Evolutionary conservation across 2,113 vertebrate genomes (phyloP).

Genomic region (Osmerus mordax): DNA sequence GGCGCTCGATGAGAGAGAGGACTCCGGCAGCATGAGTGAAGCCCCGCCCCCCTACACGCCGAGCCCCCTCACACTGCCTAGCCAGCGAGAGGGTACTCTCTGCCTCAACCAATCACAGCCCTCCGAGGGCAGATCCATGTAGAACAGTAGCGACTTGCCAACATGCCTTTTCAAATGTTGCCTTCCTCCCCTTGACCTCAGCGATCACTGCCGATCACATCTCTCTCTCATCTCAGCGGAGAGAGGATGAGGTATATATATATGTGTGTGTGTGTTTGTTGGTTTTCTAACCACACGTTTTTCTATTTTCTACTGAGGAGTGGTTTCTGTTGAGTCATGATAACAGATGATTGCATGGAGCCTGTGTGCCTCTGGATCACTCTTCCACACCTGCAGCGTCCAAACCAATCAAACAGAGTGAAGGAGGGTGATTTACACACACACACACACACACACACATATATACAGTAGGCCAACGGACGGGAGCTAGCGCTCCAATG

Average conservation of each 20-base stretch:
- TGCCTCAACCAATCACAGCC: slow-evolving; percentile 39
- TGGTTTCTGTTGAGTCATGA: slow-evolving; percentile 31
- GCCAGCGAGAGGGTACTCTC: slow-evolving; percentile 20
- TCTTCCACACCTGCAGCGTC: not conserved
- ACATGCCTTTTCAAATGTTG: slow-evolving; percentile 63
- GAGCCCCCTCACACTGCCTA: slow-evolving; percentile 29
- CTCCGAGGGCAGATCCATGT: slow-evolving; percentile 48
- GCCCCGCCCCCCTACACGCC: slow-evolving; percentile 78
- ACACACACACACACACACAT: no score
- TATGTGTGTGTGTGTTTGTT: slow-evolving; percentile 29
- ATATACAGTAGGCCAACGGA: not conserved
- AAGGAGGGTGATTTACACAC: not conserved
- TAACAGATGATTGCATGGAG: slow-evolving; percentile 46
- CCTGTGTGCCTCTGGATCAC: slow-evolving; percentile 50
- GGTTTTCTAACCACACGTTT: slow-evolving; percentile 31
- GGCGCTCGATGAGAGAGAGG: slow-evolving; percentile 59
- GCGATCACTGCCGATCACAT: slow-evolving; percentile 58
- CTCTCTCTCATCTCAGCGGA: slow-evolving; percentile 42
- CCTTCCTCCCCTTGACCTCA: slow-evolving; percentile 59
- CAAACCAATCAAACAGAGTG: not conserved
- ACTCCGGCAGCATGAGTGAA: slow-evolving; percentile 63
- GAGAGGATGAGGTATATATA: not conserved
- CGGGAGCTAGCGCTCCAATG: not conserved
- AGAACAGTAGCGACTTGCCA: slow-evolving; percentile 35
- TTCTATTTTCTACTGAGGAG: slow-evolving; percentile 46